Base-by-base conservation (phyloP, 92 coral and sea anemone species). In the Zoanthus sansibaricus region DNA sequence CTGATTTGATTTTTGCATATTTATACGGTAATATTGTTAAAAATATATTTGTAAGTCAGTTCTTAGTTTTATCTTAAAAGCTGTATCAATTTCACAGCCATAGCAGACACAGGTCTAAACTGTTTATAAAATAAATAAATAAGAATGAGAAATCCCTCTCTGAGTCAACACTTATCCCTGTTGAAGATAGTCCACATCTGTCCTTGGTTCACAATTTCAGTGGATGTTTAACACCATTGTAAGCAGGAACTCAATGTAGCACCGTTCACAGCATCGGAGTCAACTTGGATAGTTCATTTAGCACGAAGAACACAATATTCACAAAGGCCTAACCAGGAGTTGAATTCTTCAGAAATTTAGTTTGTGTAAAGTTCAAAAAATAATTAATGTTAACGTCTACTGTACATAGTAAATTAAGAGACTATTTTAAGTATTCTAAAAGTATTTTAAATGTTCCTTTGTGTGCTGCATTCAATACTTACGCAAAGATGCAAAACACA, bases 141-240 rank as follows among this genome's bases (percentile, higher is more conserved):
- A 69, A 30, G 31, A 11, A 69, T 21, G 10, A 69, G 74, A 69
- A 69, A 69, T 69, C 47, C 46, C 31, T 30, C 5, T 69, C 33
- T 33, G 46, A 69, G 74, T 15, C 46, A 69, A 69, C 74, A 69
- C 74, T 69, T 69, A 69, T 69, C 74, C 42, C 33, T 25, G 16
- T 11, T 69, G 42, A 11, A 30, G 16, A 31, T 69, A 69, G 9
- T 69, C 74, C 74, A 69, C 30, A 69, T 33, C 31, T 30, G 74
- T 69, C 46, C 74, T 30, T 10, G 46, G 74, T 69, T 69, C 46
- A 10, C 17, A 33, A 30, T 31, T 25, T 33, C 74, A 31, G 15
- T 69, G 20, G 30, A 18, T 16, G 69, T 62, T 62, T 17, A 62
- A 9, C 69, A 62, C n/a, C 69, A 8, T 4, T 31, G 4, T 18